Evolutionary conservation across 2,888 invertebrate species (phyloP).

Genomic region (Aspidiotus destructor): DNA sequence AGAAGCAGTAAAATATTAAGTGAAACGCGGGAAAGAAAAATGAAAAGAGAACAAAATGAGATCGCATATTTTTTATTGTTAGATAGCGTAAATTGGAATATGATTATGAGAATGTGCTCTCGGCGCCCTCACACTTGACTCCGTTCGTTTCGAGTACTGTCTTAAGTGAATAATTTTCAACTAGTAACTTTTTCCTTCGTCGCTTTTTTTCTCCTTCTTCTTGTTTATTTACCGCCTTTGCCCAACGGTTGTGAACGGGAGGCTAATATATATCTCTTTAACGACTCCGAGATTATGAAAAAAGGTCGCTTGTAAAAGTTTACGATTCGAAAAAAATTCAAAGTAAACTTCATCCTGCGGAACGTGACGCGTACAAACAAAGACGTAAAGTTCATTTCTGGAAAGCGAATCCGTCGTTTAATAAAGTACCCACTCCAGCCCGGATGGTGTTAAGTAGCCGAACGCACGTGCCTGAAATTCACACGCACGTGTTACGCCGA

Average conservation of each 20-base stretch:
- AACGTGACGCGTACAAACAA: neutral
- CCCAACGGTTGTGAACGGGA: neutral
- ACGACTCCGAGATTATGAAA: neutral
- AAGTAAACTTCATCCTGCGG: neutral
- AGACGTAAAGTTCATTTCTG: neutral
- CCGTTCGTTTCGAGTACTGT: neutral
- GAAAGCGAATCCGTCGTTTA: neutral
- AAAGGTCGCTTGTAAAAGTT: slow-evolving; percentile 1
- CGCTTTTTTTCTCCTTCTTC: neutral
- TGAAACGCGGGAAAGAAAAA: neutral
- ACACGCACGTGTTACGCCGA: slow-evolving; percentile 4
- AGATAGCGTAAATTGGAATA: slow-evolving; percentile 28
- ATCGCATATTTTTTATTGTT: slow-evolving; percentile 28
- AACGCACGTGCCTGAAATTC: slow-evolving; percentile 4
- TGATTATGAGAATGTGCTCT: slow-evolving; percentile 27
- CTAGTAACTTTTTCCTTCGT: slow-evolving; percentile 2
- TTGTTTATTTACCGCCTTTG: neutral
- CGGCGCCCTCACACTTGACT: slow-evolving; percentile 18
- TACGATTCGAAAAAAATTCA: slow-evolving; percentile 1
- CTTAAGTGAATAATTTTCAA: neutral
- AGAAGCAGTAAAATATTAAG: slow-evolving; percentile 1
- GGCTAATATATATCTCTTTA: neutral
- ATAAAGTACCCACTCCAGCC: neutral
- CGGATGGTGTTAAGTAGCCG: neutral
- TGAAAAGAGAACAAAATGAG: slow-evolving; percentile 15